Conservation (phyloP, 1,140 invertebrate species). For the Meloidogyne hapla region DNA sequence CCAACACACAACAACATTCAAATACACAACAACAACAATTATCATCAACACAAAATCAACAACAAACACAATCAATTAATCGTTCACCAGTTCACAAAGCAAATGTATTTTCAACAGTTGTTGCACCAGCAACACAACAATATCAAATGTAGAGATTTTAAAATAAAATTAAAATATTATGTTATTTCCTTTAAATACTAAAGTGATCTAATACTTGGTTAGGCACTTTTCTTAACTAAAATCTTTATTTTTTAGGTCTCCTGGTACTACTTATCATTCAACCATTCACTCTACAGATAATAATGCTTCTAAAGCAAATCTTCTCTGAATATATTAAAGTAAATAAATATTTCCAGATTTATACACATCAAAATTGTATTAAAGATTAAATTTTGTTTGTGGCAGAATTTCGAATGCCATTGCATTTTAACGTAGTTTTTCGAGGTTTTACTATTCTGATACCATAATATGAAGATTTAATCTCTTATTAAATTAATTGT, state of each 20-base stretch:
- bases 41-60: not conserved
- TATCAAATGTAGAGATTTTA: not conserved
- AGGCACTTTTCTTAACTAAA: too few species aligned
- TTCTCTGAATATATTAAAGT: not conserved
- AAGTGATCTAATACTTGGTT: too few species aligned
- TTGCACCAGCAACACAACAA: not conserved
- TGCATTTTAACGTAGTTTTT: too few species aligned
- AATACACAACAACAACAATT: not conserved
- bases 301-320: not conserved
- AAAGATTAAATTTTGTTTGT: too few species aligned
- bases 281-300: not conserved
- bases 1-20: not conserved
- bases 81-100: not conserved
- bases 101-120: constrained; percentile 5
- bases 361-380: too few species aligned
- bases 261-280: not conserved
- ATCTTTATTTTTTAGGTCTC: not conserved
- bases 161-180: too few species aligned
- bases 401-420: too few species aligned
- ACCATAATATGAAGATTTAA: too few species aligned
- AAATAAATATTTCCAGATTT: not conserved
- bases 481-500: too few species aligned
- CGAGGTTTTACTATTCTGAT: too few species aligned
- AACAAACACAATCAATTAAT: not conserved
- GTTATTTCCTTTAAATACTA: too few species aligned